Evolutionary conservation across 2,113 vertebrate species (phyloP), one percentile per base, ranked within the genome.

Genomic region (Nibea coibor): DNA sequence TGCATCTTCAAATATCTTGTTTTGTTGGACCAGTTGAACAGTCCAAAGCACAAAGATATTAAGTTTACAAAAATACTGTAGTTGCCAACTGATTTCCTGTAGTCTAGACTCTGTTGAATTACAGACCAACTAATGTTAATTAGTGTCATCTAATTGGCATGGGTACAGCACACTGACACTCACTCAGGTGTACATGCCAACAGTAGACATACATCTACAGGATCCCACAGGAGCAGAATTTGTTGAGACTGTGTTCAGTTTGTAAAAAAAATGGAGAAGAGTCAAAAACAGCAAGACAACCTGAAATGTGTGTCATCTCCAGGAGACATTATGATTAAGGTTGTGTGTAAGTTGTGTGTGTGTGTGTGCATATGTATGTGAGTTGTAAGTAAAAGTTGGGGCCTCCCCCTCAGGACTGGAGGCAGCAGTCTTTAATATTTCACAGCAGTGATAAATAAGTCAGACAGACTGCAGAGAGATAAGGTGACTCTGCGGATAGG

Each of bases 341-440:
- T 39, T 81, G 59, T 28, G 26, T 56, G 59, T 35, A 7, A 1
- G 31, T 35, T 58, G 31, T 35, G 31, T 75, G n/a, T 28, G 35
- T 76, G 26, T 22, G 61, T 74, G 24, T 77, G 47, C 24, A 24
- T 26, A 9, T 47, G 77, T 4, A 26, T 39, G 57, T 39, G 31
- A 63, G 48, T 78, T 81, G 54, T 70, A 80, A 89, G 80, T 81
- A 88, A 88, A 90, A 87, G 84, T 81, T 20, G 35, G 72, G 78
- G 85, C 75, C 90, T 90, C 65, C 80, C 35, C 81, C 78, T 88
- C 75, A 61, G 90, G 88, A 88, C 68, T 39, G 83, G 58, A 90
- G 80, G 91, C 82, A 86, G 86, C 75, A 88, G 89, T 88, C 79
- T 87, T 95, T 87, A 93, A 94, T 95, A 95, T 95, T 95, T 94